Conservation (phyloP, 2,888 invertebrate genomes). For the Salticus scenicus region DNA sequence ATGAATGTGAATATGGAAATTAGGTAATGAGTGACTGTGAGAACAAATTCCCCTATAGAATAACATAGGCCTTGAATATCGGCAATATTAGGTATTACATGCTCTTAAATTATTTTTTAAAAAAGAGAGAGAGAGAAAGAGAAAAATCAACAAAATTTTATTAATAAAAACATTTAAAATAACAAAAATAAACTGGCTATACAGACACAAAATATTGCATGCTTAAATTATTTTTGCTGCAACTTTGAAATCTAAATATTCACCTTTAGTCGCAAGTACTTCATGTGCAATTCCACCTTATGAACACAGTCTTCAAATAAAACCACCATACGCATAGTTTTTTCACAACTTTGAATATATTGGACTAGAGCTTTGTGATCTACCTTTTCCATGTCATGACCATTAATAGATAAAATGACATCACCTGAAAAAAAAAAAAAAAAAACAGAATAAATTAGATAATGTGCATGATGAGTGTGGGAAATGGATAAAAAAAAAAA, state of each 20-base stretch:
- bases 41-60: too few relatives aligned
- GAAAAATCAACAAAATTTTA: too few relatives aligned
- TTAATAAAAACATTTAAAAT: too few relatives aligned
- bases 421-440: slow-evolving; percentile 80
- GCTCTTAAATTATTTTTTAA: too few relatives aligned
- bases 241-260: neutral
- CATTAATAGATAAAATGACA: slow-evolving; percentile 96
- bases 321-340: slow-evolving; percentile 95
- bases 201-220: too few relatives aligned
- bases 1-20: too few relatives aligned
- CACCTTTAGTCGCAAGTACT: slow-evolving; percentile 87
- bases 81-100: too few relatives aligned
- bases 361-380: slow-evolving; percentile 94
- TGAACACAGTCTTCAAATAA: slow-evolving; percentile 96
- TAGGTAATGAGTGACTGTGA: too few relatives aligned
- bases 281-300: slow-evolving; percentile 94
- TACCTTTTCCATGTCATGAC: slow-evolving; percentile 95
- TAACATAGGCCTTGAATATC: too few relatives aligned
- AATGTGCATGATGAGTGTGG: neutral
- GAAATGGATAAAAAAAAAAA: neutral
- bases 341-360: slow-evolving; percentile 91
- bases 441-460: neutral
- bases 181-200: too few relatives aligned
- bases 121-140: too few relatives aligned
- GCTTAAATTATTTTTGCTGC: too few relatives aligned